phyloP scores from a whole-genome alignment of 1,140 invertebrate genomes.

The Phymorhynchus buccinoides region DNA sequence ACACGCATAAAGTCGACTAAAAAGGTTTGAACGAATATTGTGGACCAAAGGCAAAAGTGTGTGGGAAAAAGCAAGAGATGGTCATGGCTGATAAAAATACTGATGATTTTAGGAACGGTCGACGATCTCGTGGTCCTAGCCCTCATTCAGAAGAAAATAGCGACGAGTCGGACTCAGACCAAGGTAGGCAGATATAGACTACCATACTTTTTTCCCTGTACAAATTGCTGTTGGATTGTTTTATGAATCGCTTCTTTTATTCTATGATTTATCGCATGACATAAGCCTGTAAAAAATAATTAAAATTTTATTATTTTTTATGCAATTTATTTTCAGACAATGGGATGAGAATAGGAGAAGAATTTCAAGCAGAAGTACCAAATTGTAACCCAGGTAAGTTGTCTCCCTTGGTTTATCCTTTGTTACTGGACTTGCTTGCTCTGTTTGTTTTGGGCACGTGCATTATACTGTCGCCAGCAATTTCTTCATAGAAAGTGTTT shows the following conservation, averaged over 20 bases:
- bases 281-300: slow-evolving; percentile 10
- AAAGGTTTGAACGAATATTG: not conserved
- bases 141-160: slow-evolving; percentile 82
- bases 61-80: slow-evolving; percentile 75
- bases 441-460: too few relatives aligned
- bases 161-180: slow-evolving; percentile 66
- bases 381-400: slow-evolving; percentile 79
- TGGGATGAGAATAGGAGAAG: slow-evolving; percentile 93
- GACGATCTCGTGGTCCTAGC: slow-evolving; percentile 88
- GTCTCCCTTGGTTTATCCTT: slow-evolving; percentile 9
- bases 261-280: not conserved
- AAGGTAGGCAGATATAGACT: slow-evolving; percentile 58
- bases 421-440: not conserved
- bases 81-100: slow-evolving; percentile 88
- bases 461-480: too few relatives aligned
- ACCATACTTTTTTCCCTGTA: slow-evolving; percentile 27
- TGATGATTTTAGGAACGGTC: slow-evolving; percentile 86
- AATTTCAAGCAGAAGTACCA: slow-evolving; percentile 93
- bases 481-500: too few relatives aligned
- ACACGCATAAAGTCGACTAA: not conserved
- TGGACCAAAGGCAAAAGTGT: slow-evolving; percentile 22
- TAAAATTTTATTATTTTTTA: too few relatives aligned
- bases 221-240: not conserved
- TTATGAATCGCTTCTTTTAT: too few relatives aligned
- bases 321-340: slow-evolving; percentile 78